Evolutionary conservation across 2,797 vertebrate species (phyloP).

Genomic region (Darevskia nairensis): DNA sequence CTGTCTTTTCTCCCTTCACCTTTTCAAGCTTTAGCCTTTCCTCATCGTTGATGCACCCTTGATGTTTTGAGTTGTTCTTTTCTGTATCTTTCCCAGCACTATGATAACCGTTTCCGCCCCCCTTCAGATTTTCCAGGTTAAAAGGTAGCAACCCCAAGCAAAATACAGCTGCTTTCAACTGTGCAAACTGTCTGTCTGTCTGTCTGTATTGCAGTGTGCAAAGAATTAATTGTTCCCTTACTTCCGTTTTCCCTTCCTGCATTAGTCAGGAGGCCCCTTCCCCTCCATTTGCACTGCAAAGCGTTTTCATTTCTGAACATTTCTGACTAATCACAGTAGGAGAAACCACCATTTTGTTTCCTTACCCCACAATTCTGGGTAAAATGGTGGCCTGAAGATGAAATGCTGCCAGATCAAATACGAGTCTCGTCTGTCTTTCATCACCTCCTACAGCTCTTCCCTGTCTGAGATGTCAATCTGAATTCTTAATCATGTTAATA

Average conservation of each 20-base stretch:
- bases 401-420: conserved; percentile 38
- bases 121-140: neutral
- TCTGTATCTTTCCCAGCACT: neutral
- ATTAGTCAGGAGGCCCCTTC: neutral
- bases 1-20: neutral
- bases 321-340: neutral
- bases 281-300: neutral
- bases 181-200: neutral
- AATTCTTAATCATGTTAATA: conserved; percentile 45
- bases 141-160: neutral
- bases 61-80: neutral
- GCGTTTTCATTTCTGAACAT: neutral
- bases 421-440: neutral
- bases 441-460: conserved; percentile 28
- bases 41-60: neutral
- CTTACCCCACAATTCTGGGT: neutral
- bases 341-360: conserved; percentile 25
- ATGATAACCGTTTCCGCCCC: neutral
- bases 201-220: neutral
- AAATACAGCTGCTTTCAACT: conserved; percentile 13
- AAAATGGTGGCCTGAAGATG: conserved; percentile 25
- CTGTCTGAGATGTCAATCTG: conserved; percentile 26
- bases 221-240: conserved; percentile 4
- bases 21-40: neutral
- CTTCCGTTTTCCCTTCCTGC: neutral